Percentiles rank a stretch among this genome's conserved stretches.
These are phyloP conservation scores for Rotaria socialis DNA, from an alignment of 2,888 invertebrate genomes.

Conservation along the genomic window DNA sequence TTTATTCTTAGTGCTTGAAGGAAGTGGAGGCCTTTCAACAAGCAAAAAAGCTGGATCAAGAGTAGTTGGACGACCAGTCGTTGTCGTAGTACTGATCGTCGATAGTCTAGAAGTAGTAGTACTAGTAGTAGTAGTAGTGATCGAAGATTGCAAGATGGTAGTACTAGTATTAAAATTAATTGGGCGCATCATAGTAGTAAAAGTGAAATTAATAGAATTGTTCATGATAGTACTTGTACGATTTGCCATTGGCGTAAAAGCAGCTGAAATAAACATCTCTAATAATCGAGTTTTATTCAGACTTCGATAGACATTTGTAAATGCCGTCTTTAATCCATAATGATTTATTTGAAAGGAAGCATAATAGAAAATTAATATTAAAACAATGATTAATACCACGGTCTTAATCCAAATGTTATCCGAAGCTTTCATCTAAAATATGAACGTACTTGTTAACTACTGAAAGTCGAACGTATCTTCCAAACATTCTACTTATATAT, in stretches of 20 bases:
- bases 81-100: background rate
- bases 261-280: background rate
- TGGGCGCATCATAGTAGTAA: no score
- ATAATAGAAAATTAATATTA: background rate
- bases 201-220: no score
- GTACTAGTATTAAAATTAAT: no score
- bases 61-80: background rate
- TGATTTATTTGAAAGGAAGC: background rate
- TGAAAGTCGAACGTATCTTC: no score
- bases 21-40: background rate
- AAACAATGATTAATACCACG: background rate
- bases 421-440: background rate
- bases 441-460: no score
- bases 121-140: background rate
- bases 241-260: no score
- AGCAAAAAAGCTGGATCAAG: background rate
- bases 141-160: no score
- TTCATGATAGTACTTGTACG: background rate
- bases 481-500: no score
- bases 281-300: background rate
- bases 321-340: background rate
- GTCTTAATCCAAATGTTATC: background rate
- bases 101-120: background rate
- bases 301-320: background rate
- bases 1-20: no score